Conservation (phyloP, 2,888 invertebrate genomes). For the Erannis defoliaria region DNA sequence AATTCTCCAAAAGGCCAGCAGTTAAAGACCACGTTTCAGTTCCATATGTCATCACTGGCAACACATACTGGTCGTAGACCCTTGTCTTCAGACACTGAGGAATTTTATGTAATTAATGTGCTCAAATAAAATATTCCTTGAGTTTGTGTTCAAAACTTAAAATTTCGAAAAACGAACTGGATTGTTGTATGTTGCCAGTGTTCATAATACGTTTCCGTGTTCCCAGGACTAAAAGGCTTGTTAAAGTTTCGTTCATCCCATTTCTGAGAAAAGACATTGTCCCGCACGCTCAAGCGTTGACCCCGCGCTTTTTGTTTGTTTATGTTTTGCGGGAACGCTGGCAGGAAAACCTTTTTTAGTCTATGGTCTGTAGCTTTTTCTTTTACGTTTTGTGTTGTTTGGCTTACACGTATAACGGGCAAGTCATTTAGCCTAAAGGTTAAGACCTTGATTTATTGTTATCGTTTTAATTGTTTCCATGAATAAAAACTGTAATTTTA, state of each 20-base stretch:
- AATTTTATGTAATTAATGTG: too few species aligned
- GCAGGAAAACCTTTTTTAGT: constrained; percentile 25
- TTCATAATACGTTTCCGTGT: constrained; percentile 34
- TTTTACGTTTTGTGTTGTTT: constrained; percentile 25
- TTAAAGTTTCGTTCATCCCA: constrained; percentile 68
- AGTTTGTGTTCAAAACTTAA: too few species aligned
- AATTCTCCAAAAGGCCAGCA: too few species aligned
- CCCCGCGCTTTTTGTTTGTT: constrained; percentile 67
- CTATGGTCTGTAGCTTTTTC: constrained; percentile 19
- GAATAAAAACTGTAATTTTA: constrained; percentile 17
- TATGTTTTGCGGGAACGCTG: constrained; percentile 49
- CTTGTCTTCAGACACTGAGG: too few species aligned
- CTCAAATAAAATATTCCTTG: too few species aligned
- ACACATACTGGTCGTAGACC: too few species aligned
- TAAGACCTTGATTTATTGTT: constrained; percentile 9
- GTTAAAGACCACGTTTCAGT: too few species aligned
- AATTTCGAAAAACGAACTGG: constrained; percentile 29
- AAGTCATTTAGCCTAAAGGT: constrained; percentile 16
- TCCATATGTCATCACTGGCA: too few species aligned
- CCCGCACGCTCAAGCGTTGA: constrained; percentile 68
- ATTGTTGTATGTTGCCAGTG: constrained; percentile 56
- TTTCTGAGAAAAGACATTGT: constrained; percentile 79
- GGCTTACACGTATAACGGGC: constrained; percentile 22
- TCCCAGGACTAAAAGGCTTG: constrained; percentile 50
- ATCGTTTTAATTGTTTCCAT: constrained; percentile 20